Percentiles rank a stretch among this genome's conserved stretches.
These are phyloP conservation scores for Hiodon tergisus DNA, from an alignment of 2,113 vertebrate genomes.

Conservation along the genomic window DNA sequence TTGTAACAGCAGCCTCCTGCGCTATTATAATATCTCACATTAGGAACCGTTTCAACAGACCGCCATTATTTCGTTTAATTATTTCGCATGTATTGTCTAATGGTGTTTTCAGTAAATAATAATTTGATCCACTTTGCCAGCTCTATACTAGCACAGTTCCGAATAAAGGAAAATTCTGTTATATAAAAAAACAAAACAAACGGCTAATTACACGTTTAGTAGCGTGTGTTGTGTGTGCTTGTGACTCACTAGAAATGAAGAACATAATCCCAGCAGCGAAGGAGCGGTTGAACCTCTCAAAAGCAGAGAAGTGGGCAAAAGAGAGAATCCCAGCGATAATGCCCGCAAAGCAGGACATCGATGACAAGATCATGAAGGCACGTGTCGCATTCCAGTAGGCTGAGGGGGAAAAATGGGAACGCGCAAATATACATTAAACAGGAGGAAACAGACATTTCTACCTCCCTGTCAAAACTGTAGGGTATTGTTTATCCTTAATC, in stretches of 20 bases:
- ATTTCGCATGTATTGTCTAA: neutral
- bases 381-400: constrained; percentile 85
- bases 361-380: constrained; percentile 85
- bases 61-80: neutral
- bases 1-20: too few relatives aligned
- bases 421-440: neutral
- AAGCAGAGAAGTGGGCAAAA: constrained; percentile 75
- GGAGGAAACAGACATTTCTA: too few relatives aligned
- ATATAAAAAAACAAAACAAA: neutral
- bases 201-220: neutral
- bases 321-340: constrained; percentile 79
- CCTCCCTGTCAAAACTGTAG: too few relatives aligned
- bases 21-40: neutral
- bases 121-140: neutral
- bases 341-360: constrained; percentile 76
- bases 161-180: neutral
- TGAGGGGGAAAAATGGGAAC: constrained; percentile 34
- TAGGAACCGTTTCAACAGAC: neutral
- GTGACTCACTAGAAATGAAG: constrained; percentile 77
- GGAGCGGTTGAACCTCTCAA: constrained; percentile 74
- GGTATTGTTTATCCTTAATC: too few relatives aligned
- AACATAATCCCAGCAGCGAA: constrained; percentile 82
- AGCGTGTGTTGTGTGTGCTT: neutral
- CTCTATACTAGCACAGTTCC: neutral
- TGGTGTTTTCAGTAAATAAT: neutral